Conservation (phyloP, 2,113 vertebrate species). For the Meriones unguiculatus region DNA sequence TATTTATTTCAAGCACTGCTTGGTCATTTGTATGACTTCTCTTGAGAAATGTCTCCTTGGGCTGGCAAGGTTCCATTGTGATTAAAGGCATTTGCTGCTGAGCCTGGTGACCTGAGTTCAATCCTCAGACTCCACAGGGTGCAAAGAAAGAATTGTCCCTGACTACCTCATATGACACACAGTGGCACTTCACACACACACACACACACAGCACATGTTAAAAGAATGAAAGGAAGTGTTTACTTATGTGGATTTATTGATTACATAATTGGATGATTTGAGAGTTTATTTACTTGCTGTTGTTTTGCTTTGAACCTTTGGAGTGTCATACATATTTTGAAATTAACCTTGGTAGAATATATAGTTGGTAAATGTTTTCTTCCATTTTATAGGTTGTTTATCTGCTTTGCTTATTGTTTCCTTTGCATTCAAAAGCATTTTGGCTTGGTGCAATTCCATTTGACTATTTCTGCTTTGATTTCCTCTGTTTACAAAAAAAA, state of each 20-base stretch:
- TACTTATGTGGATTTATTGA: not conserved
- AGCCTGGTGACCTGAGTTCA: not conserved
- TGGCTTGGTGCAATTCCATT: not conserved
- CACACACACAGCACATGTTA: not conserved
- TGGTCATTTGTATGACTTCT: not conserved
- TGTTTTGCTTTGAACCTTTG: not conserved
- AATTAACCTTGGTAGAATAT: not conserved
- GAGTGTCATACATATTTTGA: not conserved
- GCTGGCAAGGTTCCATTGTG: not conserved
- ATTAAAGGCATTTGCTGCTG: not conserved
- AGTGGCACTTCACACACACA: not conserved
- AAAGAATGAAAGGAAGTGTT: not conserved
- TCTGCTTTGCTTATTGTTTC: not conserved
- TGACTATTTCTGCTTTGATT: not conserved
- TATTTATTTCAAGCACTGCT: not conserved
- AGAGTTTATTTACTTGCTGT: not conserved
- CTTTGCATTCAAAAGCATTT: not conserved
- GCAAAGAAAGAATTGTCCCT: not conserved
- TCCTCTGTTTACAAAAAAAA: not conserved
- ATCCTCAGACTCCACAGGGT: not conserved
- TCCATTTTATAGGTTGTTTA: not conserved
- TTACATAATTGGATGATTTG: not conserved
- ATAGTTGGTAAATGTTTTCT: not conserved
- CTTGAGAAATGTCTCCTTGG: not conserved
- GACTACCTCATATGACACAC: not conserved